phyloP scores from a whole-genome alignment of 2,113 vertebrate species.

The Diadophis punctatus region DNA sequence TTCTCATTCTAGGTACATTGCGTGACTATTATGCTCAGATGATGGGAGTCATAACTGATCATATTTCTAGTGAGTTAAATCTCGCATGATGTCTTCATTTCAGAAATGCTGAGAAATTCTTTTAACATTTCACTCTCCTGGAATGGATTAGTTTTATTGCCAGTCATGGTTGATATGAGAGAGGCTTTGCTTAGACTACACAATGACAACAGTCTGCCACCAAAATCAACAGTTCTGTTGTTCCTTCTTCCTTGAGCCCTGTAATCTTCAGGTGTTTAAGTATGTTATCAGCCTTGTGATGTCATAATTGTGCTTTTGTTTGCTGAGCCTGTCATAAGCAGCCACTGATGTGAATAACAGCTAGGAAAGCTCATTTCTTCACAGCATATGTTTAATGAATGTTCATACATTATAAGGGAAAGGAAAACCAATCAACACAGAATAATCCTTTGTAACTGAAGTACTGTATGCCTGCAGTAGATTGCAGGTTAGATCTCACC shows the following conservation, averaged over 20 bases:
- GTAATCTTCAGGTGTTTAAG: neutral
- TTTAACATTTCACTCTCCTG: neutral
- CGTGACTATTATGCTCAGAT: neutral
- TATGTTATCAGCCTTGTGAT: neutral
- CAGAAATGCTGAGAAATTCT: neutral
- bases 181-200: neutral
- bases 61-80: neutral
- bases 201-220: neutral
- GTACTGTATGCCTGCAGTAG: neutral
- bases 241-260: neutral
- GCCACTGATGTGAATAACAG: neutral
- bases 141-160: neutral
- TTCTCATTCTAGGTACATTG: neutral
- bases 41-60: neutral
- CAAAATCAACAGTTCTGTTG: neutral
- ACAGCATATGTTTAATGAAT: neutral
- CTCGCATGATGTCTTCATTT: neutral
- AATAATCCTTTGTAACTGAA: neutral
- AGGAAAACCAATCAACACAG: neutral
- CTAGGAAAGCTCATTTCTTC: neutral
- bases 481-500: neutral
- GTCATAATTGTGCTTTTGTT: neutral
- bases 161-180: neutral
- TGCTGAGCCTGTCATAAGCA: neutral
- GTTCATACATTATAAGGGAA: neutral